Conservation (phyloP, 2,797 vertebrate species). For the Brachymystax lenok region DNA sequence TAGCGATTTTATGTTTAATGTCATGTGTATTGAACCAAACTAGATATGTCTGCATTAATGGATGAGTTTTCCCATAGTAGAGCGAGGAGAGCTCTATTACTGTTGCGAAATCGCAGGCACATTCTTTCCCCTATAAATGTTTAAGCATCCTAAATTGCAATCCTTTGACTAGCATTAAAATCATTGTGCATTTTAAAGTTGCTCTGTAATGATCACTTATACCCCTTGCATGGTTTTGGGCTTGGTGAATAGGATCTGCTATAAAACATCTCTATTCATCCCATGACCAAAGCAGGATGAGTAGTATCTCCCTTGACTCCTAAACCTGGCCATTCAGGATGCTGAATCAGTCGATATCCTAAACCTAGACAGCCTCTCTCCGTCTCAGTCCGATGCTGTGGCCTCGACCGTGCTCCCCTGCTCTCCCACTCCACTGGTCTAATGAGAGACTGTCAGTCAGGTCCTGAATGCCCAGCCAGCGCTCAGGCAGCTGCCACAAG, state of each 20-base stretch:
- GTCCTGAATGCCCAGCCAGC: conserved; percentile 48
- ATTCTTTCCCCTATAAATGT: not conserved
- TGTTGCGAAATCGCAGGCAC: conserved; percentile 2
- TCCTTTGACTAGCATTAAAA: too few relatives aligned
- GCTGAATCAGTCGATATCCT: not conserved
- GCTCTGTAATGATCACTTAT: too few relatives aligned
- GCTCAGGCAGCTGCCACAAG: conserved; percentile 57
- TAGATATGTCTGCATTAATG: conserved; percentile 22
- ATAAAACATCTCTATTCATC: conserved; percentile 2
- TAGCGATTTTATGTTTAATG: conserved; percentile 30
- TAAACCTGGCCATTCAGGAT: not conserved
- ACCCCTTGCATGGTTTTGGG: conserved; percentile 17
- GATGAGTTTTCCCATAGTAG: conserved; percentile 20
- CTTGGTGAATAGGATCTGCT: conserved; percentile 9
- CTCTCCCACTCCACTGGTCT: conserved; percentile 35
- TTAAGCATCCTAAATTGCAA: too few relatives aligned
- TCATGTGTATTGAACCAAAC: conserved; percentile 36
- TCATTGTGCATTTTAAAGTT: too few relatives aligned
- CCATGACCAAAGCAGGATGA: not conserved
- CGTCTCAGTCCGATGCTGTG: not conserved
- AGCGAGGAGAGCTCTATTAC: not conserved
- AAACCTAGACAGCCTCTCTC: not conserved
- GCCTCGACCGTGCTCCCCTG: conserved; percentile 9
- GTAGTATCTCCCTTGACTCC: not conserved
- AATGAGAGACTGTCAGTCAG: conserved; percentile 35